phyloP scores from a whole-genome alignment of 2,888 invertebrate species.

The Dastarcus helophoroides region DNA sequence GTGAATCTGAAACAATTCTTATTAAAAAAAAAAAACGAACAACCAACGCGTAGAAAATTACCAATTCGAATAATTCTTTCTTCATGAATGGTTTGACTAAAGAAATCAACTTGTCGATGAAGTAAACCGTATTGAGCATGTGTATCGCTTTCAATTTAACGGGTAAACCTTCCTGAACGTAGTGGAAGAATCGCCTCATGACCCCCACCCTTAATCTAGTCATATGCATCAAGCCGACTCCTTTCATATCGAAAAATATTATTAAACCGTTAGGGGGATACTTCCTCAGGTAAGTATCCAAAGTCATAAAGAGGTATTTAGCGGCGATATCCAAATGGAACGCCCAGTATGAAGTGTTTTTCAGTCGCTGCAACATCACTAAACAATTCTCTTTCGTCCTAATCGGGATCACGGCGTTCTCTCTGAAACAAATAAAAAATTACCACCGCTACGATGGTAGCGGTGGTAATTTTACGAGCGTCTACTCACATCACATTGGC shows the following conservation, averaged over 20 bases:
- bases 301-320: slow-evolving; percentile 3
- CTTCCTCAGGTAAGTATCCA: slow-evolving; percentile 5
- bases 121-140: slow-evolving; percentile 33
- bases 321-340: slow-evolving; percentile 3
- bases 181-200: slow-evolving; percentile 40
- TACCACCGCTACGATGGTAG: too few relatives aligned
- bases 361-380: slow-evolving; percentile 1
- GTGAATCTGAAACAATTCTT: slow-evolving; percentile 40
- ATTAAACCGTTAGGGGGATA: slow-evolving; percentile 19
- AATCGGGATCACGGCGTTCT: slow-evolving; percentile 17
- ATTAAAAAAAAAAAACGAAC: slow-evolving; percentile 29
- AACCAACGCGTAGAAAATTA: slow-evolving; percentile 26
- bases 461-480: too few relatives aligned
- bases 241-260: slow-evolving; percentile 20
- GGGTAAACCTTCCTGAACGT: slow-evolving; percentile 36
- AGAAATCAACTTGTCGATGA: slow-evolving; percentile 32
- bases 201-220: slow-evolving; percentile 24
- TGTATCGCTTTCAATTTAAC: slow-evolving; percentile 35
- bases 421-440: slow-evolving; percentile 12
- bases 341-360: slow-evolving; percentile 9
- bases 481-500: background rate
- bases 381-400: slow-evolving; percentile 3
- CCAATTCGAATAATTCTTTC: slow-evolving; percentile 22
- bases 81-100: slow-evolving; percentile 31
- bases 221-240: slow-evolving; percentile 21